A percentile compares a stretch with the other conserved stretches of the same genome.
Conservation (phyloP, 2,888 invertebrate genomes). For the Archips crataeganus region DNA sequence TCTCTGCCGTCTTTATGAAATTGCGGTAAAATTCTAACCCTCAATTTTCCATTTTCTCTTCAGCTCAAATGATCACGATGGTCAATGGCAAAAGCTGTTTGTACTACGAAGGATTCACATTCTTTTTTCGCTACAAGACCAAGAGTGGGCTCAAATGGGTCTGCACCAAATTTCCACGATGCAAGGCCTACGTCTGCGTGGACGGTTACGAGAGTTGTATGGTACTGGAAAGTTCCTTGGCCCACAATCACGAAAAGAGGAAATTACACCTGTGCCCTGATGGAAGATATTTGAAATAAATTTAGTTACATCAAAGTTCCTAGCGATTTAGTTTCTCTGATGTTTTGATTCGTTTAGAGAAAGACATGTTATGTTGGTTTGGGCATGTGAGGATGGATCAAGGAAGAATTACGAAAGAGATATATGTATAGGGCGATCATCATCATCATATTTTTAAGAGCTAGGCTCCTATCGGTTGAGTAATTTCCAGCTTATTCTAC, state of each 20-base stretch:
- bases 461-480: no score
- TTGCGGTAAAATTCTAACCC: background rate
- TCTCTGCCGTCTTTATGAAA: background rate
- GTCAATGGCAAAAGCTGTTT: slow-evolving; percentile 26
- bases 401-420: no score
- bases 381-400: no score
- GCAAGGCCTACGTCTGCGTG: slow-evolving; percentile 34
- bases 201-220: background rate
- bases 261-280: slow-evolving; percentile 15
- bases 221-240: slow-evolving; percentile 14
- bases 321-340: background rate
- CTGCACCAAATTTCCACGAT: slow-evolving; percentile 38
- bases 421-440: no score
- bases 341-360: no score
- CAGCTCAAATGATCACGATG: slow-evolving; percentile 35
- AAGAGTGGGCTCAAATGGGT: slow-evolving; percentile 29
- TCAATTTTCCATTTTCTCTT: slow-evolving; percentile 1
- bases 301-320: background rate
- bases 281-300: slow-evolving; percentile 24
- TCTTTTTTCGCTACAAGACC: slow-evolving; percentile 30
- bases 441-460: no score
- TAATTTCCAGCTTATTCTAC: no score
- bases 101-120: slow-evolving; percentile 34
- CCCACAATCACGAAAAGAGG: slow-evolving; percentile 32
- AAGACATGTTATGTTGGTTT: no score